phyloP scores from a whole-genome alignment of 2,113 vertebrate genomes.

The Sclerurus mexicanus region DNA sequence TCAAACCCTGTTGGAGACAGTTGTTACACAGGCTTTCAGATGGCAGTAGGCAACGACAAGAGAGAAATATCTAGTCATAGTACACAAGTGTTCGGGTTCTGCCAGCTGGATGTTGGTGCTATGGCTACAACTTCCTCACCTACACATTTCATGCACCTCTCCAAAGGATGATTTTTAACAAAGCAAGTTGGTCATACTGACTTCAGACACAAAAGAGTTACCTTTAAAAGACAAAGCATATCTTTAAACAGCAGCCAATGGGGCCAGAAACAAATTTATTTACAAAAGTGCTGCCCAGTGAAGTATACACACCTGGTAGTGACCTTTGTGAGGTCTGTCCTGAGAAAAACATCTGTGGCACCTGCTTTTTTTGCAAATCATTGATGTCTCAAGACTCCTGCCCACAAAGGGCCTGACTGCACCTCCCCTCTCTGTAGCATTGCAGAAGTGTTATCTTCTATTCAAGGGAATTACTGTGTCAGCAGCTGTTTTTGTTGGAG shows the following conservation, averaged over 20 bases:
- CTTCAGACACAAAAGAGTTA: not conserved
- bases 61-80: not conserved
- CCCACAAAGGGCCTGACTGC: not conserved
- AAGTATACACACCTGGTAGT: not conserved
- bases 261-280: not conserved
- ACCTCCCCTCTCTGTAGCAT: fast-evolving
- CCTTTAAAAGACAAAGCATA: not conserved
- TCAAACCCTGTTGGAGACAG: slow-evolving; percentile 78
- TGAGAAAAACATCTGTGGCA: not conserved
- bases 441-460: not conserved
- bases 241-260: not conserved
- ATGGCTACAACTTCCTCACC: not conserved
- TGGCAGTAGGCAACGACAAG: not conserved
- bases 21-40: not conserved
- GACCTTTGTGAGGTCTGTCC: not conserved
- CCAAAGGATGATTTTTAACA: not conserved
- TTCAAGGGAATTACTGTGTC: not conserved
- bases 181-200: not conserved
- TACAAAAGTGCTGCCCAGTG: not conserved
- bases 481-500: not conserved
- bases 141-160: not conserved
- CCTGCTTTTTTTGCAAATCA: not conserved
- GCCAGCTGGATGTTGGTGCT: not conserved
- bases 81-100: not conserved
- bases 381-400: not conserved